Evolutionary conservation across 2,797 vertebrate species (phyloP), one percentile per base, ranked within the genome.

Genomic region (Austrolebias charrua): DNA sequence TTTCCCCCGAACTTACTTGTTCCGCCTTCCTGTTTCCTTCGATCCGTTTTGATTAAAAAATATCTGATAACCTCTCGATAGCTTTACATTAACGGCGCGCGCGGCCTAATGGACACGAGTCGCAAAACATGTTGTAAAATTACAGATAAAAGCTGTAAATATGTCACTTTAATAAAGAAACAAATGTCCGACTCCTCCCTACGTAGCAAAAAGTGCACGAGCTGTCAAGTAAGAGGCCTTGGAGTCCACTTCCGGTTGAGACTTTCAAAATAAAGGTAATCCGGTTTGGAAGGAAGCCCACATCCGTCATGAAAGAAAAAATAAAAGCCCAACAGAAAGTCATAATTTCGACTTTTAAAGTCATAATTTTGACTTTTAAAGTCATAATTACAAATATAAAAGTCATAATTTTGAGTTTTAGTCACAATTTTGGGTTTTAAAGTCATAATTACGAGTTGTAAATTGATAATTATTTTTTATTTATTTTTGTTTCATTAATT

Each of bases 1-100:
- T 89, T 88, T 87, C 65, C 19, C n/a, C 53, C 66, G 81, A 93
- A 93, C 92, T 93, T 91, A 92, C 91, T 92, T 91, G 90, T 93
- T 94, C 91, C 91, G 90, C 86, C 91, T 92, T 91, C 88, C 89
- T 90, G 86, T 85, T 88, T 80, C 79, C 82, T 78, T 82, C 75
- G 86, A 77, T 63, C 66, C 76, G 75, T 38, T 40, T 40, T 65
- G 35, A 44, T 55, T 66, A 56, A 73, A n/a, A 57, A 70, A 38
- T 12, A 38, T 28, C 45, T 6, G 19, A 12, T 73, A 33, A 13
- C 18, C 12, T 51, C 29, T 80, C 59, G 2, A 69, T 67, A 76
- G 46, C 59, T 78, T 53, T n/a, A 9, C 40, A 28, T 57, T 55
- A 6, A 19, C 45, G 9, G 47, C 60, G 14, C n/a, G 6, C 19